Evolutionary conservation across 2,888 invertebrate genomes (phyloP).

Genomic region (Dimorphilus gyrociliatus): DNA sequence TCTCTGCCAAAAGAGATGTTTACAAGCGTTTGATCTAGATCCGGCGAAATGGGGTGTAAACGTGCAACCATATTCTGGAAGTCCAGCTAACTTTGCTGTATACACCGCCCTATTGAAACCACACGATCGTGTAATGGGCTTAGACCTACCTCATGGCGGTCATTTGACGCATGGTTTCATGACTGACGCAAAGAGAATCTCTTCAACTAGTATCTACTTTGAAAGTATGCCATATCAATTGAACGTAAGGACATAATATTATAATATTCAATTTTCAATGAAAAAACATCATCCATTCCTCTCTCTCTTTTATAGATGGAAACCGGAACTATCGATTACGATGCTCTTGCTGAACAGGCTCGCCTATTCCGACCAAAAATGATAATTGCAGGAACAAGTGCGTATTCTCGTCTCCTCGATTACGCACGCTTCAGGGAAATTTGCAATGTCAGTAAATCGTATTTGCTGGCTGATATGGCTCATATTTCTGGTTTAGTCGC

Average conservation of each 20-base stretch:
- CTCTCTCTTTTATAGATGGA: slow-evolving; percentile 35
- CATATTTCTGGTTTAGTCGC: slow-evolving; percentile 83
- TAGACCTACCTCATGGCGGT: slow-evolving; percentile 90
- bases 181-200: slow-evolving; percentile 73
- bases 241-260: slow-evolving; percentile 14
- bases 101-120: slow-evolving; percentile 70
- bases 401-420: slow-evolving; percentile 79
- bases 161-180: slow-evolving; percentile 61
- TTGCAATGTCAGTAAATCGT: slow-evolving; percentile 57
- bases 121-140: slow-evolving; percentile 84
- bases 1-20: slow-evolving; percentile 66
- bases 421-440: slow-evolving; percentile 65
- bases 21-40: slow-evolving; percentile 63
- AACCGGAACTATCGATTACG: slow-evolving; percentile 82
- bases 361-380: slow-evolving; percentile 72
- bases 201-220: slow-evolving; percentile 91
- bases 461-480: slow-evolving; percentile 85
- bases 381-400: slow-evolving; percentile 79
- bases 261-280: not conserved
- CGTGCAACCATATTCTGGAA: slow-evolving; percentile 89
- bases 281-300: not conserved
- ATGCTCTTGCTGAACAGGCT: slow-evolving; percentile 62
- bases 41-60: slow-evolving; percentile 87
- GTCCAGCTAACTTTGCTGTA: slow-evolving; percentile 90
- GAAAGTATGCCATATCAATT: slow-evolving; percentile 96